Percentiles rank a stretch among this genome's conserved stretches.
Evolutionary conservation across 2,888 invertebrate species (phyloP).

Genomic region (Epinotia nisella): DNA sequence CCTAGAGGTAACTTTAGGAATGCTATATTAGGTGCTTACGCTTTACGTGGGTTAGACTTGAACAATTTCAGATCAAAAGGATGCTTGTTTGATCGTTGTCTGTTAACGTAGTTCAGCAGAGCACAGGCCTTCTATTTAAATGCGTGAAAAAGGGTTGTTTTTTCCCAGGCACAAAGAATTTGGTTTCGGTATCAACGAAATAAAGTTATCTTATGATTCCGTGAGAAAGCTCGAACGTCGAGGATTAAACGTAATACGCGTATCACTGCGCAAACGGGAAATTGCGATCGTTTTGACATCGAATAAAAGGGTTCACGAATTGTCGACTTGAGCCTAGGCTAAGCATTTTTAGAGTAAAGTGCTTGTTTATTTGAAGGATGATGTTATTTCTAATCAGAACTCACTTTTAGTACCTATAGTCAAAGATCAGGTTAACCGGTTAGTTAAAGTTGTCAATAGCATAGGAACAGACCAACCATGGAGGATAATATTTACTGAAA

Average conservation of each 20-base stretch:
- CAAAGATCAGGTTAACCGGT: neutral
- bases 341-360: neutral
- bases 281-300: neutral
- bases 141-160: neutral
- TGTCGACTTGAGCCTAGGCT: neutral
- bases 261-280: neutral
- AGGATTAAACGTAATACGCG: slow-evolving; percentile 16
- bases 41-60: neutral
- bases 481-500: neutral
- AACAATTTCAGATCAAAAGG: neutral
- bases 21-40: neutral
- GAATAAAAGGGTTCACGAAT: neutral
- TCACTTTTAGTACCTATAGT: too few species aligned
- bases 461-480: neutral
- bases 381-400: too few species aligned
- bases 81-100: too few species aligned
- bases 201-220: neutral
- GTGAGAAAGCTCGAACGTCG: slow-evolving; percentile 5
- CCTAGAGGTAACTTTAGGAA: slow-evolving; percentile 53
- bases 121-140: too few species aligned
- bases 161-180: neutral
- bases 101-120: too few species aligned
- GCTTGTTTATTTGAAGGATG: neutral
- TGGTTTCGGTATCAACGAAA: neutral
- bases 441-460: neutral